phyloP scores from a whole-genome alignment of 2,113 vertebrate genomes.

The Oryzias melastigma region DNA sequence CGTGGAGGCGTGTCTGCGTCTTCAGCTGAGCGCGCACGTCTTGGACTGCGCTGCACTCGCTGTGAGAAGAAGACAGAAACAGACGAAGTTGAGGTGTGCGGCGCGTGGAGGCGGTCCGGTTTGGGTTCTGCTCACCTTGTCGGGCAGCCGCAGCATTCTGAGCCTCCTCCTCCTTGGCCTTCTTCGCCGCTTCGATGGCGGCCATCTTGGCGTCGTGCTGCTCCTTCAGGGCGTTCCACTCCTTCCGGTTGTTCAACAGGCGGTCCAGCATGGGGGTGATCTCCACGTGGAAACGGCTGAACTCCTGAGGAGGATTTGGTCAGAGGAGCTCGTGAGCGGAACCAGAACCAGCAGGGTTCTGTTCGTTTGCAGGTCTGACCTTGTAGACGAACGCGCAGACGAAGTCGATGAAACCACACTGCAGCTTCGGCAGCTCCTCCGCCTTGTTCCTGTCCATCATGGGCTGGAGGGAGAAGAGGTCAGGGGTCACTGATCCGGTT shows the following conservation, averaged over 20 bases:
- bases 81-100: not conserved
- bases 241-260: constrained; percentile 82
- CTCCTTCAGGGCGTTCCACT: constrained; percentile 82
- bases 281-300: constrained; percentile 81
- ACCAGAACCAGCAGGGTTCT: not conserved
- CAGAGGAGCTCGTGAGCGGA: too few species aligned
- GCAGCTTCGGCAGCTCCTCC: constrained; percentile 76
- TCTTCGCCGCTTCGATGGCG: constrained; percentile 68
- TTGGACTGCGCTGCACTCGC: constrained; percentile 67
- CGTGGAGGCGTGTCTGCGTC: not conserved
- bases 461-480: constrained; percentile 51
- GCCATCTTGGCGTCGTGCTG: constrained; percentile 78
- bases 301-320: constrained; percentile 70
- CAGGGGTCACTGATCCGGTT: not conserved
- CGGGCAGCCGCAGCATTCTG: constrained; percentile 21
- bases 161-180: constrained; percentile 67
- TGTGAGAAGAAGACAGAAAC: constrained; percentile 22
- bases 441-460: constrained; percentile 84
- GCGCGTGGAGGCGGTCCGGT: too few species aligned
- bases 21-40: constrained; percentile 73
- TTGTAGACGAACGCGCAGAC: constrained; percentile 83
- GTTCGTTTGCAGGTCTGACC: constrained; percentile 52
- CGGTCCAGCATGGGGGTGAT: constrained; percentile 83
- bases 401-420: constrained; percentile 83
- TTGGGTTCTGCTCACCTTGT: constrained; percentile 57